Base-by-base conservation (phyloP, 1,140 invertebrate species). In the Drosophila triauraria region DNA sequence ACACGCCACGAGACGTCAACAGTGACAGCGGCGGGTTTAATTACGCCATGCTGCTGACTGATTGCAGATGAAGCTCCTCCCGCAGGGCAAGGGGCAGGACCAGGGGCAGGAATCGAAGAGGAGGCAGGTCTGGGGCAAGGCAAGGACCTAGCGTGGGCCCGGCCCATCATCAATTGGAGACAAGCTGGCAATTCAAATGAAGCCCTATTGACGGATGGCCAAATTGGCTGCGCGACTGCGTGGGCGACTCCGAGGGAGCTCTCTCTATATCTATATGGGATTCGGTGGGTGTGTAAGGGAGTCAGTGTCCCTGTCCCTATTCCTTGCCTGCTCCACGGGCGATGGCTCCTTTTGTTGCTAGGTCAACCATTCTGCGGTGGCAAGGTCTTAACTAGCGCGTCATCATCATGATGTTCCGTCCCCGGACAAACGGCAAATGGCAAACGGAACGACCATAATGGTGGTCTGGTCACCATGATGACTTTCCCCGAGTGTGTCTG, bases 101-200 rank as follows among this genome's bases (percentile, higher is more conserved):
- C 2, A 4, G 25, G 38, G 43, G 44, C 15, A 35, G 50, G 38
- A 23, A 50, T 4, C 20, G 4, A 8, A 40, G 53, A 38, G 53
- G 46, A 54, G 57, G 54, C 27, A 38, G 57, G 46, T 68, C 56
- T 40, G 46, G 65, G 46, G n/a, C 32, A 15, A 3, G 58, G 43
- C 69, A 64, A 70, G 72, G 59, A 64, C 48, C 43, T 47, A 46
- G 51, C 51, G 69, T 40, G 64, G 47, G 74, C 47, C 42, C 75
- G 27, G 59, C 48, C 74, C 74, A 50, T 80, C 81, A 75, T 87
- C 84, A 87, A 85, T 88, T 88, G 85, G 70, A 84, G 78, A 75
- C 85, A 88, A 90, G 85, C 85, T 88, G 85, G 78, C 85, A 90
- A 88, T 85, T 81, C 63, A 79, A 90, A 88, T 90, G 85, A 88